Base-by-base conservation (phyloP, 2,888 invertebrate species). In the Andrena camellia region DNA sequence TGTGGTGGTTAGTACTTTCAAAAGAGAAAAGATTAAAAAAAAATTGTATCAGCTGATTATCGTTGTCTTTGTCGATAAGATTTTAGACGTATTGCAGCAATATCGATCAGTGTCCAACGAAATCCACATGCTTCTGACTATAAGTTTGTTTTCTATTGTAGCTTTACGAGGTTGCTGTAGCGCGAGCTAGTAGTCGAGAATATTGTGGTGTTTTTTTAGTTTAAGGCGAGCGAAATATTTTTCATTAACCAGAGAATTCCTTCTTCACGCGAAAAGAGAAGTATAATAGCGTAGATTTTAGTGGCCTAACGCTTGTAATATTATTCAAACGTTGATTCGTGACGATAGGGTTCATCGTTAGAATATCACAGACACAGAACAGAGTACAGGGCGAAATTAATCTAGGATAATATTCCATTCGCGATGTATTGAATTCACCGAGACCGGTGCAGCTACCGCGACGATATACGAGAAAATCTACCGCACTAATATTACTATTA, bases 371-470 rank as follows among this genome's bases (percentile, higher is more conserved):
- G 67, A 7, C 42, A 73, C 76, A 54, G 72, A 23, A 68, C 71
- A 68, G 66, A 72, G 20, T 54, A 52, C 20, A 48, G 26, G n/a
- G 0, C 54, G 50, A n/a, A n/a, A 52, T 29, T 63, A 23, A 73
- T 23, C 23, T 50, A 83, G 72, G 20, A 31, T 75, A 62, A 62
- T 59, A 68, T 42, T 42, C 13, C 42, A 54, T 74, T 48, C 23
- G 74, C 48, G 26, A 70, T 81, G 71, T 85, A 83, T 74, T 81
- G 81, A 73, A 81, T 79, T 83, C 72, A 76, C n/a, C 68, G 64
- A 78, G 60, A 63, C 31, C 63, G 26, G 74, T 74, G 76, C 78
- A 78, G 60, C 20, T 74, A 77, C 20, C 31, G 66, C 52, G 35
- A 68, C 57, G 35, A 68, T 33, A 48, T 70, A 60, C 71, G 71